Percentiles rank a stretch among this genome's conserved stretches.
Evolutionary conservation across 2,888 invertebrate species (phyloP).

Genomic region (Plagodis dolabraria): DNA sequence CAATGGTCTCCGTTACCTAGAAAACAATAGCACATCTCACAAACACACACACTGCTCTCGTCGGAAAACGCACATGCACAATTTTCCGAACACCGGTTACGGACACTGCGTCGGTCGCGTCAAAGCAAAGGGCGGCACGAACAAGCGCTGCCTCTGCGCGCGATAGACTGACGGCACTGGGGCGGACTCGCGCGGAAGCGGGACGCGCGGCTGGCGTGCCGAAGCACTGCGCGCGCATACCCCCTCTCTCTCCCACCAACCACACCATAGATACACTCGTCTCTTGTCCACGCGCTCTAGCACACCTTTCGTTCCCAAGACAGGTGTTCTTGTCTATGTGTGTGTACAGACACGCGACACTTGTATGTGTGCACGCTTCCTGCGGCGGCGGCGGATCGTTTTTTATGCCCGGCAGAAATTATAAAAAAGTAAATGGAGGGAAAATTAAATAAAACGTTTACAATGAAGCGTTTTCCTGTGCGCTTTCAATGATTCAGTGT

Average conservation of each 20-base stretch:
- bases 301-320: slow-evolving; percentile 84
- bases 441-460: slow-evolving; percentile 85
- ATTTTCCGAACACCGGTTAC: slow-evolving; percentile 84
- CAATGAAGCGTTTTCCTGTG: slow-evolving; percentile 84
- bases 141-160: slow-evolving; percentile 77
- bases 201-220: slow-evolving; percentile 83
- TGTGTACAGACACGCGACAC: slow-evolving; percentile 69
- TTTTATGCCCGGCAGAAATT: slow-evolving; percentile 83
- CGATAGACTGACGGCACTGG: slow-evolving; percentile 77
- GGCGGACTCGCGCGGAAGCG: slow-evolving; percentile 70
- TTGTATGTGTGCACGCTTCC: slow-evolving; percentile 76
- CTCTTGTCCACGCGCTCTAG: slow-evolving; percentile 69
- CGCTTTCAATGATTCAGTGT: slow-evolving; percentile 82
- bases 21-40: slow-evolving; percentile 85
- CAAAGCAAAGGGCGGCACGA: slow-evolving; percentile 76
- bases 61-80: slow-evolving; percentile 85
- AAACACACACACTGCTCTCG: slow-evolving; percentile 81
- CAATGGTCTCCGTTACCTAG: slow-evolving; percentile 77
- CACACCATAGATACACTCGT: slow-evolving; percentile 55
- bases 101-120: slow-evolving; percentile 83
- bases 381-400: slow-evolving; percentile 83
- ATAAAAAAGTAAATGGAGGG: slow-evolving; percentile 85
- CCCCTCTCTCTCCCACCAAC: slow-evolving; percentile 63
- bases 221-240: slow-evolving; percentile 76
- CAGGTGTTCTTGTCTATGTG: slow-evolving; percentile 80